These are phyloP conservation scores for Carcina quercana DNA, from an alignment of 2,888 invertebrate genomes.

Conservation along the genomic window DNA sequence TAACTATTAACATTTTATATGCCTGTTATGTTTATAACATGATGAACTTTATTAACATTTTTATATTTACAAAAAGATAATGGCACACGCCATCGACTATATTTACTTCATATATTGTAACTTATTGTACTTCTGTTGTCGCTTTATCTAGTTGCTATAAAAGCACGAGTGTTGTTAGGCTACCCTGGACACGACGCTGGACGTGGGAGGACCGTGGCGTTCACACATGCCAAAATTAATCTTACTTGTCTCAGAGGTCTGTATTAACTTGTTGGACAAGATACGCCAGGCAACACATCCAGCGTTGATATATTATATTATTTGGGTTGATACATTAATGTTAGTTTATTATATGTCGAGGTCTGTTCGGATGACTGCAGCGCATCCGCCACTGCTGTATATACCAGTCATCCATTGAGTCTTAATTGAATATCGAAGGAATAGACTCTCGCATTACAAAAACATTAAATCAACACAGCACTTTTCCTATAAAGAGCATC, in stretches of 20 bases:
- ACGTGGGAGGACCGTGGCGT: constrained; percentile 26
- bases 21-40: constrained; percentile 75
- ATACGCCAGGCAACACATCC: constrained; percentile 4
- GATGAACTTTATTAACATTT: constrained; percentile 70
- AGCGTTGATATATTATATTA: constrained; percentile 6
- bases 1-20: constrained; percentile 73
- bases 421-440: no score
- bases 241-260: not conserved
- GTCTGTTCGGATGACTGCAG: no score
- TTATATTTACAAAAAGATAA: constrained; percentile 49
- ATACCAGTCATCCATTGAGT: no score
- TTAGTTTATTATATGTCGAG: no score
- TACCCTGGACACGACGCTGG: constrained; percentile 53
- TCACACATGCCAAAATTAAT: no score
- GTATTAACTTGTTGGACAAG: constrained; percentile 11
- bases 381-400: no score
- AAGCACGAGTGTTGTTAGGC: constrained; percentile 67
- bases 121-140: constrained; percentile 63
- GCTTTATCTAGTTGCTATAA: constrained; percentile 66
- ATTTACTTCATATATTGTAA: constrained; percentile 62
- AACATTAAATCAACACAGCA: constrained; percentile 10
- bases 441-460: constrained; percentile 4
- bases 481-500: constrained; percentile 13
- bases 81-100: constrained; percentile 75
- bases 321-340: no score